Conservation (phyloP, 2,797 vertebrate genomes). For the Arrhamphus sclerolepis region DNA sequence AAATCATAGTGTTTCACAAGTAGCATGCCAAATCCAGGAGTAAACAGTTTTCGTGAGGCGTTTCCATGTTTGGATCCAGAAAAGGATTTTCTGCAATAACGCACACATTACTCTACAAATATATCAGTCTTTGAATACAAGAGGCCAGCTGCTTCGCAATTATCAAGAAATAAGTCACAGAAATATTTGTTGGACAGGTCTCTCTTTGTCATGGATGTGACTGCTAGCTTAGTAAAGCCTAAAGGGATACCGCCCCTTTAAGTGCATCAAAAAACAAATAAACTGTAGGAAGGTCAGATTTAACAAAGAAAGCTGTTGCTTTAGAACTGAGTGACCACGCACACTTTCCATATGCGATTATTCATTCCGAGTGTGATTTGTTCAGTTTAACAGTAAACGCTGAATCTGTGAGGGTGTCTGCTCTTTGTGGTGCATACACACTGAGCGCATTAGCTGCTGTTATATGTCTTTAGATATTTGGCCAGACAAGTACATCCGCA, state of each 20-base stretch:
- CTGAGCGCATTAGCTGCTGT: slow-evolving; percentile 22
- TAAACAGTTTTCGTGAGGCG: slow-evolving; percentile 63
- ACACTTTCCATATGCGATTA: neutral
- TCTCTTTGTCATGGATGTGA: slow-evolving; percentile 31
- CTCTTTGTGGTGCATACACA: slow-evolving; percentile 15
- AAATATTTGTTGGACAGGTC: slow-evolving; percentile 22
- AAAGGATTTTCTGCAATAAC: slow-evolving; percentile 23
- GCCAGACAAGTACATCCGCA: slow-evolving; percentile 33
- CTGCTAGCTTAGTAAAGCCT: slow-evolving; percentile 3
- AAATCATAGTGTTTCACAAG: slow-evolving; percentile 63
- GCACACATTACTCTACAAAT: slow-evolving; percentile 36
- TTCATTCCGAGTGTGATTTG: too few species aligned
- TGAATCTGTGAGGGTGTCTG: slow-evolving; percentile 5
- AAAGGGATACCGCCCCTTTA: neutral
- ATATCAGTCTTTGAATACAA: slow-evolving; percentile 1
- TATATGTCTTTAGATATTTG: slow-evolving; percentile 32
- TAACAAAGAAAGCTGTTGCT: neutral
- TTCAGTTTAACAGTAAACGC: slow-evolving; percentile 8
- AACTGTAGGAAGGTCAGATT: slow-evolving; percentile 34
- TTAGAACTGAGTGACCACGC: slow-evolving; percentile 18
- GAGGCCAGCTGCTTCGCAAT: slow-evolving; percentile 5
- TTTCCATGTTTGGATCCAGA: slow-evolving; percentile 47
- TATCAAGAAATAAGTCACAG: slow-evolving; percentile 29
- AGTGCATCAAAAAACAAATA: slow-evolving; percentile 31
- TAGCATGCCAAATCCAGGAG: slow-evolving; percentile 61